A percentile compares a stretch with the other conserved stretches of the same genome.
These are phyloP conservation scores for Aphaenogaster floridana DNA, from an alignment of 1,140 invertebrate genomes.

Conservation along the genomic window DNA sequence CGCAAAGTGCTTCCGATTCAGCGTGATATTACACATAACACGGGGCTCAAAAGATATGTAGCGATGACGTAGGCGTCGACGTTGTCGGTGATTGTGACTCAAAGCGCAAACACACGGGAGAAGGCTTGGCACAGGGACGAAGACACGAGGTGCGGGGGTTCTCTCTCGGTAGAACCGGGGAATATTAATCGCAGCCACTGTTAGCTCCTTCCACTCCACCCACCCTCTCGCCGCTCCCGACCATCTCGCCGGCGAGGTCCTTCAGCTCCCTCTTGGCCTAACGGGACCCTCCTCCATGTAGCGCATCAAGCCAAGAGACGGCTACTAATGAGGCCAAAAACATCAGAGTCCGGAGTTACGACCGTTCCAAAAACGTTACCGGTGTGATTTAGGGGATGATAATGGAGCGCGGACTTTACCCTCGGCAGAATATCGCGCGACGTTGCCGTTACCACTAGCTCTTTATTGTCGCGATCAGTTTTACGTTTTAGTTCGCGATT, in stretches of 20 bases:
- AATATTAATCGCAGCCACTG: constrained; percentile 85
- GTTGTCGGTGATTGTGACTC: constrained; percentile 67
- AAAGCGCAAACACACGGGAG: constrained; percentile 71
- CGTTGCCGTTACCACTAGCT: constrained; percentile 3
- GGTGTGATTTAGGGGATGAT: constrained; percentile 84
- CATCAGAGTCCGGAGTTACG: constrained; percentile 81
- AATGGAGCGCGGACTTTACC: constrained; percentile 82
- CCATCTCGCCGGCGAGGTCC: constrained; percentile 39
- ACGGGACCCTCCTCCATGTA: constrained; percentile 74
- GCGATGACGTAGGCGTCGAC: constrained; percentile 64
- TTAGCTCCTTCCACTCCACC: constrained; percentile 75
- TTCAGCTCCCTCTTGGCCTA: constrained; percentile 69
- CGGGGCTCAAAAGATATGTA: constrained; percentile 72
- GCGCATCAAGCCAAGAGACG: constrained; percentile 78
- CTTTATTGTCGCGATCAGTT: constrained; percentile 49
- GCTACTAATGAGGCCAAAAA: constrained; percentile 86
- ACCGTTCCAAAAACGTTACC: constrained; percentile 84
- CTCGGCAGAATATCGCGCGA: constrained; percentile 62
- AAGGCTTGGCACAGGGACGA: constrained; percentile 61
- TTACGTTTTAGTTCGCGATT: constrained; percentile 33
- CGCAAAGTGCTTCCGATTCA: constrained; percentile 65
- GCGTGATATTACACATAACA: constrained; percentile 68
- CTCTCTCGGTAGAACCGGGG: constrained; percentile 77
- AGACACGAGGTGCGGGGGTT: constrained; percentile 63
- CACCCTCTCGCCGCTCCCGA: constrained; percentile 50